Percentiles rank a stretch among this genome's conserved stretches.
phyloP scores from a whole-genome alignment of 2,888 invertebrate species.

The Ypsolopha scabrella region DNA sequence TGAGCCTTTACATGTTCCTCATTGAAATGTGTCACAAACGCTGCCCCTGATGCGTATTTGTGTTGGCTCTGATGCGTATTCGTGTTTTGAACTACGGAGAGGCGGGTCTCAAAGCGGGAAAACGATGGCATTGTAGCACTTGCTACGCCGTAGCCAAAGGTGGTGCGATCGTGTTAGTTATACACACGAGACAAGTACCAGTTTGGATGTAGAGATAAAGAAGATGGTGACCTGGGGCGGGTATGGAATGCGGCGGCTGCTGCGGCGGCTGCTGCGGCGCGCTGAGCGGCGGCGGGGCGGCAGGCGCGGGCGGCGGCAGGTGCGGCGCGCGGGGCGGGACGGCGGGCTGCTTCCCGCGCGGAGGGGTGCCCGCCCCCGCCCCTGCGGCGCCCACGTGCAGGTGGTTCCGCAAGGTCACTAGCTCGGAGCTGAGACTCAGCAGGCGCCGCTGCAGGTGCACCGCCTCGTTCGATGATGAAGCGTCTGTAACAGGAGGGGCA shows the following conservation, averaged over 20 bases:
- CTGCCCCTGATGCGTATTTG: too few species aligned
- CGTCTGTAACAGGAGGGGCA: conserved; percentile 75
- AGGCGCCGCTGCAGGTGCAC: conserved; percentile 93
- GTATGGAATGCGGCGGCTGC: conserved; percentile 16
- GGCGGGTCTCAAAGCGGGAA: too few species aligned
- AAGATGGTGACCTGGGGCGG: conserved; percentile 34
- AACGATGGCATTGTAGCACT: too few species aligned
- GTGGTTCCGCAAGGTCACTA: conserved; percentile 91
- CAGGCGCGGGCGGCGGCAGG: conserved; percentile 11
- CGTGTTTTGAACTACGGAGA: too few species aligned
- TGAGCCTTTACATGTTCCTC: too few species aligned
- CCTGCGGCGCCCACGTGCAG: conserved; percentile 75
- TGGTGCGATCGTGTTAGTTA: too few species aligned
- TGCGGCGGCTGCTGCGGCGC: conserved; percentile 21
- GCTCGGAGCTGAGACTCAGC: conserved; percentile 90
- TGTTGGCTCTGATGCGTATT: too few species aligned
- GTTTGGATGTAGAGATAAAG: too few species aligned
- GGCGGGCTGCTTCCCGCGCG: conserved; percentile 12
- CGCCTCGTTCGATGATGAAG: conserved; percentile 94
- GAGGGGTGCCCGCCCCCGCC: conserved; percentile 6
- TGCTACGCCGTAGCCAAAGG: too few species aligned
- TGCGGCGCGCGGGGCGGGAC: conserved; percentile 6
- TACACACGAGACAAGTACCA: too few species aligned
- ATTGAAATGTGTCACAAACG: too few species aligned
- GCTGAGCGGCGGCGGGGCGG: conserved; percentile 25